Conservation (phyloP, 2,888 invertebrate species). For the Lymantria dispar region DNA sequence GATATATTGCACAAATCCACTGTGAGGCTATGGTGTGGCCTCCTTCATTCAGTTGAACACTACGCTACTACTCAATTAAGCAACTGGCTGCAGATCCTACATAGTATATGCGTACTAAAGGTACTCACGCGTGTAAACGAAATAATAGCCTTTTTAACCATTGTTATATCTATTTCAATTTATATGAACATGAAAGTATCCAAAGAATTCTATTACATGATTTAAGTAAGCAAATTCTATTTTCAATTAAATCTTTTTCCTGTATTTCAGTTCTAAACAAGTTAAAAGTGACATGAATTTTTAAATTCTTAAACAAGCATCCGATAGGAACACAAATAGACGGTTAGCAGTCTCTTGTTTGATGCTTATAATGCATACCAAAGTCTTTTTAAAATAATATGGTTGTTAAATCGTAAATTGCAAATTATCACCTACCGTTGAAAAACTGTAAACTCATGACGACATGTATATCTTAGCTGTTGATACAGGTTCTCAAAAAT, state of each 20-base stretch:
- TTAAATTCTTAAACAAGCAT: no score
- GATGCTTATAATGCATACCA: no score
- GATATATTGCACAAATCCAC: slow-evolving; percentile 45
- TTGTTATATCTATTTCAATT: slow-evolving; percentile 18
- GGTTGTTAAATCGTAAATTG: no score
- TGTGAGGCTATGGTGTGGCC: slow-evolving; percentile 32
- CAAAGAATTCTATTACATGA: slow-evolving; percentile 13
- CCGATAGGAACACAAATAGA: no score
- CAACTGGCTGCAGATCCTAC: slow-evolving; percentile 30
- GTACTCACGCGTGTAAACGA: slow-evolving; percentile 47
- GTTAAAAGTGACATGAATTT: neutral
- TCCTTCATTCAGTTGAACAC: slow-evolving; percentile 44
- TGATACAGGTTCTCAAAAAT: no score
- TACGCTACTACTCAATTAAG: slow-evolving; percentile 33
- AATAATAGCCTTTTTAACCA: slow-evolving; percentile 31
- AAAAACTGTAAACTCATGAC: no score
- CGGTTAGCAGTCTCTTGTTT: no score
- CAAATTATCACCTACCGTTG: no score
- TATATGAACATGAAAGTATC: slow-evolving; percentile 1
- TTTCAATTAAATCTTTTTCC: slow-evolving; percentile 5
- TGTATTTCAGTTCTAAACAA: slow-evolving; percentile 16
- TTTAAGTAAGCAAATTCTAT: neutral
- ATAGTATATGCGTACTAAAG: slow-evolving; percentile 28
- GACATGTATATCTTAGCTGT: no score
- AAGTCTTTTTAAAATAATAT: no score